Conservation (phyloP, 2,113 vertebrate genomes). For the Epinephelus cyanopodus region DNA sequence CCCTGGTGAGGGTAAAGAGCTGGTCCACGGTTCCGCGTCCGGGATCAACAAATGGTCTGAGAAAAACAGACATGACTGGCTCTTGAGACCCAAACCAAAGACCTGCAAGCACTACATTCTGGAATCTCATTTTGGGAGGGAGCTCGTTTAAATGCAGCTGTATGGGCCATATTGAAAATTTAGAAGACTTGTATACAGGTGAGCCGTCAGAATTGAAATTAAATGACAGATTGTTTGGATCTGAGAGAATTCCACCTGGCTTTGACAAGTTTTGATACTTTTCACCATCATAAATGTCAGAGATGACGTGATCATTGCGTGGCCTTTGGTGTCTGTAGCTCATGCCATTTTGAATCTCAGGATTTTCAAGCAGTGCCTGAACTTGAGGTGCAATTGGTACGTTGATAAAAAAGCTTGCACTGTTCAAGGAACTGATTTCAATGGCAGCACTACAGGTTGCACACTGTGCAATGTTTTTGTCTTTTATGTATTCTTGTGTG, state of each 20-base stretch:
- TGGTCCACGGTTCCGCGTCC: too few species aligned
- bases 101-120: not conserved
- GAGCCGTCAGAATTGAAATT: not conserved
- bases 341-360: not conserved
- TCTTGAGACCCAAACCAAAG: not conserved
- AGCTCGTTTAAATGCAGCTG: not conserved
- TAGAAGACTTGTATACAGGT: not conserved
- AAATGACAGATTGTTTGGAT: not conserved
- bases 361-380: not conserved
- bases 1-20: too few species aligned
- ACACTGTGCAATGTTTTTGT: too few species aligned
- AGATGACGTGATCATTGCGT: not conserved
- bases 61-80: not conserved
- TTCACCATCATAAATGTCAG: not conserved
- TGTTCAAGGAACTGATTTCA: too few species aligned
- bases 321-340: not conserved
- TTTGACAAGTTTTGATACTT: not conserved
- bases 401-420: not conserved
- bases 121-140: not conserved
- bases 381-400: not conserved
- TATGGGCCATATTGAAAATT: slow-evolving; percentile 5
- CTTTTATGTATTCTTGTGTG: too few species aligned
- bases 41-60: not conserved
- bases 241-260: not conserved
- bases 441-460: too few species aligned